These are phyloP conservation scores for Thecophora atra DNA, from an alignment of 2,888 invertebrate species.

Conservation along the genomic window DNA sequence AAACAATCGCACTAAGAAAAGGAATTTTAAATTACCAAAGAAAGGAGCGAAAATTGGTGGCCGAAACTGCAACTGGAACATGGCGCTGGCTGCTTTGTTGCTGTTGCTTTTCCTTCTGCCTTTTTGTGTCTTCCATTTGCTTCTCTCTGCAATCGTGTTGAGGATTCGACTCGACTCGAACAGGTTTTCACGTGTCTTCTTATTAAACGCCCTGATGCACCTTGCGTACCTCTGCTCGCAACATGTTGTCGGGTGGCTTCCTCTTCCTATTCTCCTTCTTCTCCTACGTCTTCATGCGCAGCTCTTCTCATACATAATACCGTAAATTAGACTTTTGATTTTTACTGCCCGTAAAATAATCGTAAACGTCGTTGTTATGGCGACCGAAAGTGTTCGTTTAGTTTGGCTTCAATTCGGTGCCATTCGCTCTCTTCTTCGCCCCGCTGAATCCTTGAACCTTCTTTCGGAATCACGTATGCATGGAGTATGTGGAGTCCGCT, in stretches of 20 bases:
- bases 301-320: conserved; percentile 35
- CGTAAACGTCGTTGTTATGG: conserved; percentile 66
- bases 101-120: not conserved
- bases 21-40: conserved; percentile 1
- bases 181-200: not conserved
- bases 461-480: conserved; percentile 17
- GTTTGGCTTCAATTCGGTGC: conserved; percentile 40
- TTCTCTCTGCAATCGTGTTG: not conserved
- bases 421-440: conserved; percentile 48
- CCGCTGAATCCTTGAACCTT: conserved; percentile 47
- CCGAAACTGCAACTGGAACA: conserved; percentile 9
- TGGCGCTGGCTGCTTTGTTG: conserved; percentile 20
- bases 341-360: conserved; percentile 67
- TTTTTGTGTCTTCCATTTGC: not conserved
- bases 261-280: conserved; percentile 21
- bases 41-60: not conserved
- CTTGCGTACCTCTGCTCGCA: conserved; percentile 34
- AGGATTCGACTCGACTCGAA: conserved; percentile 2
- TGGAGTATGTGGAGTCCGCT: not conserved
- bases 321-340: conserved; percentile 66
- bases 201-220: conserved; percentile 26
- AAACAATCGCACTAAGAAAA: conserved; percentile 10
- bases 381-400: conserved; percentile 65
- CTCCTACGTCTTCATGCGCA: too few relatives aligned
- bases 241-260: conserved; percentile 35